Base-by-base conservation (phyloP, 2,888 invertebrate species). In the Julus scanicus region DNA sequence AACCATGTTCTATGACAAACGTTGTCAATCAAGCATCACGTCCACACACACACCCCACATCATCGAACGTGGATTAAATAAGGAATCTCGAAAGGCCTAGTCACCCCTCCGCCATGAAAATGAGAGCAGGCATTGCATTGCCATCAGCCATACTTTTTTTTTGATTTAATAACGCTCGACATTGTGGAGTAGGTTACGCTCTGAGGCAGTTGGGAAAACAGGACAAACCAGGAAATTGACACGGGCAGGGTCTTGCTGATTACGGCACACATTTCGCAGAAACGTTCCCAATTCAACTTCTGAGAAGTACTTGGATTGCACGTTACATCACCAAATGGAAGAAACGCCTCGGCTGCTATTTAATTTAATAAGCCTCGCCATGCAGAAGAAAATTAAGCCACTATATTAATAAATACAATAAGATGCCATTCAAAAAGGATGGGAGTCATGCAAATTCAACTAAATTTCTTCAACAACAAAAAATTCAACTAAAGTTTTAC, bases 11-110 rank as follows among this genome's bases (percentile, higher is more conserved):
- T n/a, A 57, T 57, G 57, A n/a, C 57, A 57, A 57, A 57, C 57
- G 57, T 17, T 63, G 63, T 17, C 63, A 63, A 63, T 63, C 63
- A 57, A 57, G 57, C 57, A 57, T 57, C 57, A 17, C n/a, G 11
- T 53, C 11, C 53, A 53, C 15, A 6, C n/a, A 63, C 20, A 63
- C 63, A 63, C 63, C 63, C 63, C 63, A 63, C 63, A 63, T 63
- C 63, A 63, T 63, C 63, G 63, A 63, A 63, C 63, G 63, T 6
- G 63, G 63, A 63, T 63, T 63, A n/a, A 57, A 63, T 20, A 5
- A 17, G 57, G n/a, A 63, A 63, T 63, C 63, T 63, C 8, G 20
- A 20, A 3, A 20, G 20, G 20, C 20, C 63, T 17, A 63, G 63
- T 20, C 63, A 63, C 63, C 63, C 63, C 63, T 63, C 63, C 20